A percentile compares a stretch with the other conserved stretches of the same genome.
phyloP scores from a whole-genome alignment of 2,888 invertebrate genomes.

The Noctua janthina region DNA sequence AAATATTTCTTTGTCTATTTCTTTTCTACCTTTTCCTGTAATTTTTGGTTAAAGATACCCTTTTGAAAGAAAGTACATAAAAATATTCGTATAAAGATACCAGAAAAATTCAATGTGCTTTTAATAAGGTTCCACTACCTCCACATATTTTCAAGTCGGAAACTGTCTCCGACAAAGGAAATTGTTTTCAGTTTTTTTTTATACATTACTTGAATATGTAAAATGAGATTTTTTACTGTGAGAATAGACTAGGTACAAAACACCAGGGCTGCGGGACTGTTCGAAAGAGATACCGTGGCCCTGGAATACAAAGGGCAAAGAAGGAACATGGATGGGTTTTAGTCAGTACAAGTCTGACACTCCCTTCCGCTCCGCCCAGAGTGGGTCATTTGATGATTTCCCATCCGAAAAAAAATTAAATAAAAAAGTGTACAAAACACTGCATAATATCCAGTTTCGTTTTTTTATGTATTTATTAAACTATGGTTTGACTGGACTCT shows the following conservation, averaged over 20 bases:
- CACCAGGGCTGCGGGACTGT: too few relatives aligned
- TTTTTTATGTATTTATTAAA: neutral
- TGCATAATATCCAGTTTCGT: neutral
- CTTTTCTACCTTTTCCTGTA: neutral
- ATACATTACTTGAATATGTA: neutral
- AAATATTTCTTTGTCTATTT: neutral
- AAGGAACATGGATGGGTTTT: too few relatives aligned
- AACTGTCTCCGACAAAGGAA: neutral
- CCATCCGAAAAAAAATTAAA: too few relatives aligned
- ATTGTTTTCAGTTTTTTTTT: neutral
- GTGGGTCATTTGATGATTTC: too few relatives aligned
- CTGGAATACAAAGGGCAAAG: too few relatives aligned
- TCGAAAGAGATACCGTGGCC: too few relatives aligned
- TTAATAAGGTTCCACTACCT: slow-evolving; percentile 1
- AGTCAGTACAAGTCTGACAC: too few relatives aligned
- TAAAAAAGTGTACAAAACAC: too few relatives aligned
- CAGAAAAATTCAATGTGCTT: neutral
- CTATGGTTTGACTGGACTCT: too few relatives aligned
- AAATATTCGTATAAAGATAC: neutral
- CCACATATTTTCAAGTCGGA: neutral
- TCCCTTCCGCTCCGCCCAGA: too few relatives aligned
- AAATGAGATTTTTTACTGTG: neutral
- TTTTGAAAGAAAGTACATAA: neutral
- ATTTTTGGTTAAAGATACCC: neutral
- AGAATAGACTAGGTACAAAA: neutral